Evolutionary conservation across 2,888 invertebrate species (phyloP), one percentile per base, ranked within the genome.

Genomic region (Apamea epomidion): DNA sequence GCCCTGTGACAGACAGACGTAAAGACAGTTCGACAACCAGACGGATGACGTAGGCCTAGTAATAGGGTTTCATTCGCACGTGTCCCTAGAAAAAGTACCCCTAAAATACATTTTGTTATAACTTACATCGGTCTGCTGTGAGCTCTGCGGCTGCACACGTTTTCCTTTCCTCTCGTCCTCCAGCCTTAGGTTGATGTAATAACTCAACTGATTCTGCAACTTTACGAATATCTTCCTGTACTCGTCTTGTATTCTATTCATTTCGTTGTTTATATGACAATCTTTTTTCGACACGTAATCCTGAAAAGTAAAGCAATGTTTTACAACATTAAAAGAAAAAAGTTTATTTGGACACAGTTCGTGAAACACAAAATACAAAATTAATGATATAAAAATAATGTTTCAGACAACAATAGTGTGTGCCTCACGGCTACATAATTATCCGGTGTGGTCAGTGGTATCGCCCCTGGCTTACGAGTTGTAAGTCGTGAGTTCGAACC

Each of bases 231-330:
- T 97, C 90, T 96, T 97, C 86, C 97, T 95, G 90, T 98, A 98
- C 85, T 97, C 97, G 65, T 97, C 96, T 89, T 98, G 98, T 88
- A 98, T 97, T 65, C 98, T 96, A 83, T 97, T 97, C 91, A 97
- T 97, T 92, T 98, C 98, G 80, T 97, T 97, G 87, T 97, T 96
- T 86, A 98, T 97, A 90, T 98, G 98, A 48, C 97, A 97, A 82
- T 98, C 98, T 89, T 98, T 98, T 86, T 98, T 98, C 51, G 97
- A 95, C 32, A 98, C 97, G 88, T 98, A 98, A 85, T 98, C 97
- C 97, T 98, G 90, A 37, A 94, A 69, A 54, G 64, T 12, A 16
- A 48, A 58, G 25, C 1, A 51, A n/a, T 16, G 3, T n/a, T n/a
- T 45, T 25, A 16, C 0, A 67, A 37, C 7, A 67, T n/a, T n/a